A percentile compares a stretch with the other conserved stretches of the same genome.
phyloP scores from a whole-genome alignment of 2,797 vertebrate species.

The Nyctalus aviator region DNA sequence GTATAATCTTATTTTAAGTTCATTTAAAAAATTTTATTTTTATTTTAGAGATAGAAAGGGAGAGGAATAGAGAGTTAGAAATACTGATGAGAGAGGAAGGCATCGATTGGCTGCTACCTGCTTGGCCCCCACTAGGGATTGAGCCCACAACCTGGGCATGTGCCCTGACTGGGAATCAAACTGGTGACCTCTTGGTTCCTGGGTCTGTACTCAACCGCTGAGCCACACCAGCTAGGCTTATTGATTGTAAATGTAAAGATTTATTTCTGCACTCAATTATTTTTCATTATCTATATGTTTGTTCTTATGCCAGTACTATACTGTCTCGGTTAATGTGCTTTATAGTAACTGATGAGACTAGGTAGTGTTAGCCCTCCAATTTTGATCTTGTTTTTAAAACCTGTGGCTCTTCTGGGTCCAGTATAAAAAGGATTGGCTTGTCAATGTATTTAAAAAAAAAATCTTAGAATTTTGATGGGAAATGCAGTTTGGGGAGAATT shows the following conservation, averaged over 20 bases:
- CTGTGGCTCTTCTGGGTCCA: not conserved
- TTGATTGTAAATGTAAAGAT: not conserved
- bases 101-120: not conserved
- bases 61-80: not conserved
- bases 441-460: not conserved
- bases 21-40: not conserved
- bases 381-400: slow-evolving; percentile 40
- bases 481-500: slow-evolving; percentile 31
- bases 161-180: not conserved
- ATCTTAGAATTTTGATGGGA: slow-evolving; percentile 37
- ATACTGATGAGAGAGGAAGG: not conserved
- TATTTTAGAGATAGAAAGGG: not conserved
- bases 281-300: not conserved
- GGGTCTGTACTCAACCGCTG: not conserved
- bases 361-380: not conserved
- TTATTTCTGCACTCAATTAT: not conserved
- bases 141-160: not conserved
- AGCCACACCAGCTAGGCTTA: not conserved
- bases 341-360: not conserved
- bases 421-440: not conserved
- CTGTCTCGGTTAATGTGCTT: not conserved
- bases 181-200: not conserved
- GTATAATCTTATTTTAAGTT: not conserved
- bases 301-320: not conserved
- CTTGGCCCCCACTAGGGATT: too few species aligned